Conservation (phyloP, 1,140 invertebrate genomes). For the Hycleus cichorii region DNA sequence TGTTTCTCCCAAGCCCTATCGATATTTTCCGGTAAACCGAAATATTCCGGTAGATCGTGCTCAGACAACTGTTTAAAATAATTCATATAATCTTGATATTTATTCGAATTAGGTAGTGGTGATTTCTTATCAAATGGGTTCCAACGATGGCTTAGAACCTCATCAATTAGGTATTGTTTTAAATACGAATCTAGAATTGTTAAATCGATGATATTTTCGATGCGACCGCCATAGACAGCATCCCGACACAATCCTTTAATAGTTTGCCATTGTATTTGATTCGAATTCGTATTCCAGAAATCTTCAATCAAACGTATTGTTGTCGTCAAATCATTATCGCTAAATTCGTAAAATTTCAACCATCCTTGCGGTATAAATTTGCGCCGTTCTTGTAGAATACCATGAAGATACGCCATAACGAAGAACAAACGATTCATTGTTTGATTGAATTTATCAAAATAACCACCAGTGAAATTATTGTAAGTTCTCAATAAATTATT, state of each 20-base stretch:
- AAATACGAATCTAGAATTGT: slow-evolving; percentile 68
- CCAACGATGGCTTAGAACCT: slow-evolving; percentile 51
- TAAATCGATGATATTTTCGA: slow-evolving; percentile 76
- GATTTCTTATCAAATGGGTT: slow-evolving; percentile 45
- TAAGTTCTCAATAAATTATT: slow-evolving; percentile 49
- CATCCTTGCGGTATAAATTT: slow-evolving; percentile 79
- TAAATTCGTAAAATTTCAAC: slow-evolving; percentile 88
- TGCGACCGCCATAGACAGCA: slow-evolving; percentile 80
- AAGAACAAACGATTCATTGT: slow-evolving; percentile 52
- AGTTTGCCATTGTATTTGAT: slow-evolving; percentile 61
- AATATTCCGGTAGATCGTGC: slow-evolving; percentile 59
- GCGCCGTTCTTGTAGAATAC: slow-evolving; percentile 79
- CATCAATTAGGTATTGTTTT: slow-evolving; percentile 59
- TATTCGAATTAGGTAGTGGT: neutral
- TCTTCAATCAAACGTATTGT: slow-evolving; percentile 65
- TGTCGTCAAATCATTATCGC: slow-evolving; percentile 71
- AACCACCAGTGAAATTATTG: slow-evolving; percentile 37
- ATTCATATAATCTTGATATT: slow-evolving; percentile 51
- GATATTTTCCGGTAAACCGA: slow-evolving; percentile 77
- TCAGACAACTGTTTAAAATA: slow-evolving; percentile 58
- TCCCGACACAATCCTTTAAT: slow-evolving; percentile 73
- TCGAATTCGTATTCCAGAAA: slow-evolving; percentile 42
- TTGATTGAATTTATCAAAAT: slow-evolving; percentile 31
- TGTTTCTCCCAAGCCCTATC: slow-evolving; percentile 69
- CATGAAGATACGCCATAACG: slow-evolving; percentile 74